Base-by-base conservation (phyloP, 2,797 vertebrate species). In the Paramormyrops hopkinsi region DNA sequence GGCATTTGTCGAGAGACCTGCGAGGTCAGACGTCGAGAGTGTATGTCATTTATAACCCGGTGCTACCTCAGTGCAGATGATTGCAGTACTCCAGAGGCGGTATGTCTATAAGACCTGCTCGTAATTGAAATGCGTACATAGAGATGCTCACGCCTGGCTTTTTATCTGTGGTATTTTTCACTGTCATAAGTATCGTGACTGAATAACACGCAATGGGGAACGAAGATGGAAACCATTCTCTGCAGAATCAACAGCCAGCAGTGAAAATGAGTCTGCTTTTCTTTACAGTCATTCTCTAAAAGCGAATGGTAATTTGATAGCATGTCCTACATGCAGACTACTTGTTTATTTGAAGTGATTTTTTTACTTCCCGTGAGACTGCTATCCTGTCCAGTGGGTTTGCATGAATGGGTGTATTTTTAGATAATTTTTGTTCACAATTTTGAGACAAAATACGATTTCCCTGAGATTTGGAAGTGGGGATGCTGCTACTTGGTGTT, bases 1-100 rank as follows among this genome's bases (percentile, higher is more conserved):
- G 86, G 86, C 90, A 90, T 90, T 93, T 92, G 88, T 91, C 90
- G 85, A 91, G 86, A 90, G 79, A 89, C 2, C 79, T 91, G 89
- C 90, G 88, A 65, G 90, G 79, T 89, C 89, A 88, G 89, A 90
- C 88, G 89, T 89, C 86, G 89, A 88, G 91, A 91, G 14, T 62
- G 59, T 85, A 88, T 76, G 88, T 88, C 90, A 89, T 91, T 92
- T 91, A 92, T 91, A 91, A 88, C 88, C 62, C 19, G 84, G 88
- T 90, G 90, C 92, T 89, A 91, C 65, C 88, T 89, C 91, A 91
- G 46, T 25, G 19, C 41, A 37, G 88, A 85, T 86, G 48, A 87
- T 89, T 85, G 25, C 46, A 41, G 19, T 76, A 48, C 33, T 87
- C 62, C 44, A 50, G 17, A 9, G 12, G 14, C 19, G 33, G 41